Percentiles rank a stretch among this genome's conserved stretches.
Conservation (phyloP, 2,113 vertebrate genomes). For the Pterophyllum scalare region DNA sequence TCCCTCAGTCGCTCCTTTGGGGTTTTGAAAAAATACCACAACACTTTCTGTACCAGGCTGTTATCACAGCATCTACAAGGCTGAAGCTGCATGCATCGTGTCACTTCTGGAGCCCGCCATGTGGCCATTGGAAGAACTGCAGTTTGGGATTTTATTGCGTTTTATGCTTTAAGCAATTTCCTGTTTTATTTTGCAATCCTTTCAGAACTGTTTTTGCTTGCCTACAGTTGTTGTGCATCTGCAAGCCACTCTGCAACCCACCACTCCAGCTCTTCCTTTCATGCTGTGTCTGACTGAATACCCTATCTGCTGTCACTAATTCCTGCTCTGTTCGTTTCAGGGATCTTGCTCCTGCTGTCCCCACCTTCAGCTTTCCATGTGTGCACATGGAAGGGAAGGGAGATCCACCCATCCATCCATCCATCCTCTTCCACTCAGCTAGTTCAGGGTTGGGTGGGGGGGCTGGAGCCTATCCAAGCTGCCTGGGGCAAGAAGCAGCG, state of each 20-base stretch:
- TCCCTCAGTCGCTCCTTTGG: not conserved
- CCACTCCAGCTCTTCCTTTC: not conserved
- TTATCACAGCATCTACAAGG: not conserved
- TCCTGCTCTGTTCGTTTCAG: too few species aligned
- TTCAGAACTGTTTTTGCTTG: too few species aligned
- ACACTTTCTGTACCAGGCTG: not conserved
- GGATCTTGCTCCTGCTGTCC: too few species aligned
- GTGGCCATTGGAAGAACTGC: not conserved
- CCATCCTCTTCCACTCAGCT: too few species aligned
- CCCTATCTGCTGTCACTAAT: too few species aligned
- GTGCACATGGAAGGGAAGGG: too few species aligned
- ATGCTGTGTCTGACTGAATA: too few species aligned
- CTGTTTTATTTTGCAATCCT: not conserved
- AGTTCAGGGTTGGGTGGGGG: too few species aligned
- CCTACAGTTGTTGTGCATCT: not conserved
- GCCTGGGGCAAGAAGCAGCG: too few species aligned
- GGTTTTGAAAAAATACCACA: not conserved
- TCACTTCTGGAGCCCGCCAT: not conserved
- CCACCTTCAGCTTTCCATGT: too few species aligned
- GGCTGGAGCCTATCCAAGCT: too few species aligned
- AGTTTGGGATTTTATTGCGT: not conserved
- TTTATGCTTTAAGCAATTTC: not conserved
- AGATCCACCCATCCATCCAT: too few species aligned
- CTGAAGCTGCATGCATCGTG: not conserved
- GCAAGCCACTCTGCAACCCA: not conserved